Base-by-base conservation (phyloP, 2,888 invertebrate species). In the Chaetogeoica ovagalla region DNA sequence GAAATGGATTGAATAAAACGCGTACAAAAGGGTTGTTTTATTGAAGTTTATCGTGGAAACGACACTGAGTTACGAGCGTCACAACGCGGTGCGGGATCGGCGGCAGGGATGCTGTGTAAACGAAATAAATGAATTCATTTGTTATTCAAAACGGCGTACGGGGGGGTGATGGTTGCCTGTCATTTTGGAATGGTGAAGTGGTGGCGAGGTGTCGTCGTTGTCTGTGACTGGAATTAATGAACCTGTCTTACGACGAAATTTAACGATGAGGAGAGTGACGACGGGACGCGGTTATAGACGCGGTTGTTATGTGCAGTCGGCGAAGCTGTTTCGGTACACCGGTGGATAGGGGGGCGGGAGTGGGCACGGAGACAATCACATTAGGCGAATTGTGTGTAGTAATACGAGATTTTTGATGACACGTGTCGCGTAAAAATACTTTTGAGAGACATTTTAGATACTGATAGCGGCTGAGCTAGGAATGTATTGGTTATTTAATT, bases 51-150 rank as follows among this genome's bases (percentile, higher is more conserved):
- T 79, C 79, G 79, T 79, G 79, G 79, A 79, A 79, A 79, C 71
- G 79, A 79, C 79, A 79, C 71, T 79, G 79, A 79, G 79, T 79
- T 79, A 79, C 79, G 79, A 71, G 79, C 70, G 13, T 13, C 37
- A 19, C 23, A 30, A 30, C 2, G 39, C n/a, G 55, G 52, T 19
- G 9, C 23, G 57, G 62, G 21, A 30, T 55, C 11, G 69, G 39
- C n/a, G 70, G 55, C 39, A 23, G n/a, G 39, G 37, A 37, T 15
- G 55, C 62, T 70, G 70, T 79, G 63, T 71, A 79, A 79, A 79
- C 79, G 79, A 79, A 79, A 79, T 79, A 79, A 79, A 79, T 79
- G 79, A 79, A 79, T 79, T 79, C 79, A 79, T 79, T 79, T 79
- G 79, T 79, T 79, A 79, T 79, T 79, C 79, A 79, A 71, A 63